Conservation (phyloP, 2,113 vertebrate genomes). For the Anoura caudifer region DNA sequence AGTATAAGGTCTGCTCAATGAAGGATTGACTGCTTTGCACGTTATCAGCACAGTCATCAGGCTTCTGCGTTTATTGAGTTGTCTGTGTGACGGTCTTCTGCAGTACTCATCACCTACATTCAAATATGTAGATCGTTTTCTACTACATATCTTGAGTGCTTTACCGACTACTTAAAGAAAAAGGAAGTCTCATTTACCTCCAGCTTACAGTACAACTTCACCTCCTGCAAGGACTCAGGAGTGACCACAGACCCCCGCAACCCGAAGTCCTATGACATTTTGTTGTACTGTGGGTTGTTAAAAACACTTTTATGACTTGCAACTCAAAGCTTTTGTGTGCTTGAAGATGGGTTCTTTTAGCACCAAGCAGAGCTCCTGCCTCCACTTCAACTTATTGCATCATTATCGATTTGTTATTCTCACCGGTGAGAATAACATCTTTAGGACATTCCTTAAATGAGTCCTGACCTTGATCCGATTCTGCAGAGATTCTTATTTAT, state of each 20-base stretch:
- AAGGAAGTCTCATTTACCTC: neutral
- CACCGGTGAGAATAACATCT: neutral
- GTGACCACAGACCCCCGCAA: neutral
- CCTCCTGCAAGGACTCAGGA: neutral
- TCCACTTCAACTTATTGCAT: neutral
- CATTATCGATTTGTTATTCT: neutral
- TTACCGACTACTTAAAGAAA: neutral
- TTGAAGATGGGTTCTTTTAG: neutral
- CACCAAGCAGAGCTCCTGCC: neutral
- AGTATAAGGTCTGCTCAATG: neutral
- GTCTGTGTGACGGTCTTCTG: neutral
- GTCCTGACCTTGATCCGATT: conserved; percentile 47
- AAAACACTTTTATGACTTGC: neutral
- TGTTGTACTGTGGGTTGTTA: neutral
- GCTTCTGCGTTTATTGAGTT: neutral
- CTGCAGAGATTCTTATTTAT: conserved; percentile 35
- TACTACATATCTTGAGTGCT: neutral
- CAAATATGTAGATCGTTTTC: neutral
- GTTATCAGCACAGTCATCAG: neutral
- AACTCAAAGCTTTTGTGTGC: neutral
- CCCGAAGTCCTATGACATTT: neutral
- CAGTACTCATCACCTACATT: neutral
- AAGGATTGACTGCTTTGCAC: neutral
- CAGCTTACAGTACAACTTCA: neutral
- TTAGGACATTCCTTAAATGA: neutral